Base-by-base conservation (phyloP, 2,888 invertebrate genomes). In the Sphaeridia pumilis region DNA sequence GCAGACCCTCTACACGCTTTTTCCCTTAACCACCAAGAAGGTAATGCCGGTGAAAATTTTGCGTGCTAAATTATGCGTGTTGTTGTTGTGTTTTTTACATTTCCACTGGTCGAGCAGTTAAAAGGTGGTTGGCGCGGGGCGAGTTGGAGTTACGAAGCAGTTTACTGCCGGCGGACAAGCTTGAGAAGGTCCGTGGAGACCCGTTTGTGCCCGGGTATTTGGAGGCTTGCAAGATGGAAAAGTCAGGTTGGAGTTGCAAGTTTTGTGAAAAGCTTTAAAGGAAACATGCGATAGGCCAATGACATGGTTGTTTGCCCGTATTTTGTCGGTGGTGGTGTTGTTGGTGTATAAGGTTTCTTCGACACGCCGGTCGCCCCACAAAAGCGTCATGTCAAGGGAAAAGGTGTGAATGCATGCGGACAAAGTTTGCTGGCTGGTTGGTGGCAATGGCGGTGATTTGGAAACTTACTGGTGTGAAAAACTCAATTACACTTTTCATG, bases 221-320 rank as follows among this genome's bases (percentile, higher is more conserved):
- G 31, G 31, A 31, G 31, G 31, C 14, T 31, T 31, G 7, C n/a
- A n/a, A 31, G 31, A 31, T 14, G 31, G 31, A 31, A 14, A 14
- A 31, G 31, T n/a, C n/a, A n/a, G n/a, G n/a, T n/a, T n/a, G 31
- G 14, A 14, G 31, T 10, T 14, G 31, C 7, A 31, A 31, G 38
- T 7, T 38, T 38, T 38, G 38, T 17, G 12, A 17, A 17, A 38
- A 17, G 38, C 10, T 38, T 38, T 38, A 5, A 17, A 14, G 7
- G 38, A 38, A 17, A 38, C 38, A 38, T 38, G 38, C 38, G 38
- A 38, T 38, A 38, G 38, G 38, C 17, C 38, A 38, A 38, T 38
- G 38, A 38, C 38, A 38, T 38, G 31, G 14, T 31, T n/a, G n/a
- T n/a, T n/a, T n/a, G n/a, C n/a, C n/a, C n/a, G n/a, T n/a, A n/a